These are phyloP conservation scores for Troglohyphantes excavatus DNA, from an alignment of 2,888 invertebrate species.

Conservation along the genomic window DNA sequence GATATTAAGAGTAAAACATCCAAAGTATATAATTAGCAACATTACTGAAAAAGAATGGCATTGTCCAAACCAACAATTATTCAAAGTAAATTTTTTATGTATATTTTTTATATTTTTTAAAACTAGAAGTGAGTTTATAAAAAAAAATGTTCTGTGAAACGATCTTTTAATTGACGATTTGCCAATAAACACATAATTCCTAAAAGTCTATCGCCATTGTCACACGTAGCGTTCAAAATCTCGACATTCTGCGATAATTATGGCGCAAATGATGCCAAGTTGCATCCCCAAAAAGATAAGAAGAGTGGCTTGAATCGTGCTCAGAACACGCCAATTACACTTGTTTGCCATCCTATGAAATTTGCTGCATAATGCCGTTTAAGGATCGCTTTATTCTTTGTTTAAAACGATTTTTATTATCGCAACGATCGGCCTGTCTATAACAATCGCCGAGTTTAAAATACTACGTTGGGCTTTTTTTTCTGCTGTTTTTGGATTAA, in stretches of 20 bases:
- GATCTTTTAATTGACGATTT: background rate
- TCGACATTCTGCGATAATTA: background rate
- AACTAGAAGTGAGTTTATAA: too few species aligned
- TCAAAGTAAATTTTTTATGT: too few species aligned
- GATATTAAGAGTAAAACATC: too few species aligned
- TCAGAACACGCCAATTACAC: conserved; percentile 60
- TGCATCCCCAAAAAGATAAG: conserved; percentile 43
- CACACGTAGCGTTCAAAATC: conserved; percentile 20
- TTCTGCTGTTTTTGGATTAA: conserved; percentile 66
- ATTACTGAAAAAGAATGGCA: too few species aligned
- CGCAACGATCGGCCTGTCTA: conserved; percentile 64
- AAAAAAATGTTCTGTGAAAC: too few species aligned
- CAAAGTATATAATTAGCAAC: too few species aligned
- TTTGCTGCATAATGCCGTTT: conserved; percentile 69
- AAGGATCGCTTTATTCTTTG: conserved; percentile 57
- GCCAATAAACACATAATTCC: conserved; percentile 5
- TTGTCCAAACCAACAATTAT: too few species aligned
- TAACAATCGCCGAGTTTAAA: conserved; percentile 63
- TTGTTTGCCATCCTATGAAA: conserved; percentile 73
- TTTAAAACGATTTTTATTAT: conserved; percentile 76
- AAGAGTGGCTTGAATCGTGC: conserved; percentile 51
- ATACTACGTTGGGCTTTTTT: conserved; percentile 36
- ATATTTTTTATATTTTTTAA: too few species aligned
- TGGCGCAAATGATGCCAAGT: conserved; percentile 52
- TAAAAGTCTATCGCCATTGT: conserved; percentile 3